A percentile compares a stretch with the other conserved stretches of the same genome.
phyloP scores from a whole-genome alignment of 2,888 invertebrate genomes.

The Macrosiphum euphorbiae region DNA sequence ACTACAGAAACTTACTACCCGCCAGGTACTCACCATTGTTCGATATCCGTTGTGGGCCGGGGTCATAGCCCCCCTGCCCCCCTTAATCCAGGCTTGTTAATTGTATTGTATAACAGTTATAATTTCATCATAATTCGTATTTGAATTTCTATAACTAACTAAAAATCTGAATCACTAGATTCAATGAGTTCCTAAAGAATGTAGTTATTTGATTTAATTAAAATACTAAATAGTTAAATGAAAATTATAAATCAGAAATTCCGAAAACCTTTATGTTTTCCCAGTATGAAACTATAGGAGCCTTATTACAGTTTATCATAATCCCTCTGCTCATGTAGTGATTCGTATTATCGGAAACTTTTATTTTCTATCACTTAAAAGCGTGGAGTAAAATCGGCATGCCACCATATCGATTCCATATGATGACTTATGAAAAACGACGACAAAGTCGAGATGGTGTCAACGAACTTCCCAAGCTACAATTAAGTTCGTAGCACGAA shows the following conservation, averaged over 20 bases:
- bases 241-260: neutral
- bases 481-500: neutral
- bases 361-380: neutral
- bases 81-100: no score
- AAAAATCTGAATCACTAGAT: neutral
- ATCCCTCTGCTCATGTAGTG: neutral
- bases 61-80: no score
- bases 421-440: neutral
- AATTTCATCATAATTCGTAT: neutral
- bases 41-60: no score
- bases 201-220: neutral
- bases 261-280: neutral
- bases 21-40: no score
- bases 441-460: neutral
- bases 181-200: neutral
- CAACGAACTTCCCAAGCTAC: neutral
- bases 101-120: neutral
- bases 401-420: neutral
- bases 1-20: no score
- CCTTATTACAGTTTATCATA: neutral
- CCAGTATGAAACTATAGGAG: neutral
- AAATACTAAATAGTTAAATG: neutral
- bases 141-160: neutral
- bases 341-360: neutral
- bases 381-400: neutral